Base-by-base conservation (phyloP, 2,113 vertebrate species). In the Craseonycteris thonglongyai region DNA sequence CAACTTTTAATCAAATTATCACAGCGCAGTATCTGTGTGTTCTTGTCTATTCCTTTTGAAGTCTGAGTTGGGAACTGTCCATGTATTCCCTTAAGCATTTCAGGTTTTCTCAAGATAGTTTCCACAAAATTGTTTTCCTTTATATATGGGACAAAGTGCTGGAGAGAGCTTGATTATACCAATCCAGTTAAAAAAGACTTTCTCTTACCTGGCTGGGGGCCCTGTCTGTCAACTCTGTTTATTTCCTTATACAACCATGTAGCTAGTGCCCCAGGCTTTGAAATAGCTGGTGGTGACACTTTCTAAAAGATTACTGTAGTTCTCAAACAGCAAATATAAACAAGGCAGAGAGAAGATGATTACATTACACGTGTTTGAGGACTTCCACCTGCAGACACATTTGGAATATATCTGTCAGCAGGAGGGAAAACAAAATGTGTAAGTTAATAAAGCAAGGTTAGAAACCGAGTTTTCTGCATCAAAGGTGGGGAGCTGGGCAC, bases 31-130 rank as follows among this genome's bases (percentile, higher is more conserved):
- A n/a, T 91, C 66, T 88, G 58, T 38, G 69, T 58, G 35, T 80
- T 83, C 74, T 87, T 95, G 38, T 69, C 40, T 71, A 33, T 63
- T 33, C 79, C 89, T 79, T 96, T 90, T 95, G 76, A 94, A 93
- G 88, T 85, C 54, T 89, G 35, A 81, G 33, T 78, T 75, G 69
- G 78, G 54, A 74, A 69, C 69, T 80, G 90, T 90, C 28, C 68
- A 63, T 19, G 58, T 79, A 49, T 28, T 68, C 35, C 86, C 38
- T 61, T 68, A 79, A 84, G 88, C 59, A 76, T 65, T 93, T 90
- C n/a, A 94, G 47, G 35, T 92, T 96, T 88, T 15, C 71, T 51
- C 26, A 83, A 49, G 68, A 71, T 42, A 83, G 47, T 63, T 84
- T 72, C 33, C 24, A 90, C 7, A 61, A 38, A 33, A 49, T 3